Conservation (phyloP, 2,113 vertebrate genomes). For the Asarcornis scutulata region DNA sequence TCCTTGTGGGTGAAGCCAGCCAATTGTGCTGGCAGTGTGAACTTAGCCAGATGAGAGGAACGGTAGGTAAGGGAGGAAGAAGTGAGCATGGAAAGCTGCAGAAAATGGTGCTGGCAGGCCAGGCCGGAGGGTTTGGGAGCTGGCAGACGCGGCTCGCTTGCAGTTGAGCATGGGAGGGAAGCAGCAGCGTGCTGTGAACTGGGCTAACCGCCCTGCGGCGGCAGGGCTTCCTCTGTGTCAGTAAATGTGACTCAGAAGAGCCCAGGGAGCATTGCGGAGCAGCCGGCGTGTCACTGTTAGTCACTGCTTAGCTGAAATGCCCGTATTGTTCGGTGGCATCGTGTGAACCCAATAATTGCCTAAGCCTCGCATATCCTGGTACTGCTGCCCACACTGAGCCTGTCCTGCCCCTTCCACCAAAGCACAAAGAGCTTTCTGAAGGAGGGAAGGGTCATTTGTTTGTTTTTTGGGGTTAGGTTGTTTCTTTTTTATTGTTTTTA, state of each 20-base stretch:
- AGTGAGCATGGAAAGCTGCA: background rate
- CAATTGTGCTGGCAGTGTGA: background rate
- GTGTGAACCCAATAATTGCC: accelerated
- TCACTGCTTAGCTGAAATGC: background rate
- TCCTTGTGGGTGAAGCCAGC: background rate
- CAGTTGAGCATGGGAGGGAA: accelerated
- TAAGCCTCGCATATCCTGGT: accelerated
- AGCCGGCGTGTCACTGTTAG: background rate
- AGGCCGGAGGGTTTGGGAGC: background rate
- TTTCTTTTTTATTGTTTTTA: background rate
- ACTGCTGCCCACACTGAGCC: background rate
- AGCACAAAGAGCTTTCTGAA: background rate
- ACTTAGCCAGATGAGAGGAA: background rate
- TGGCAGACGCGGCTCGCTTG: accelerated
- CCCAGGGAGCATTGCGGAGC: background rate
- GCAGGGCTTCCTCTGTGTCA: background rate
- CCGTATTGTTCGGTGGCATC: accelerated
- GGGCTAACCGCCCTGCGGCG: background rate
- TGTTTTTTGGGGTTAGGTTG: background rate
- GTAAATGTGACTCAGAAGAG: background rate
- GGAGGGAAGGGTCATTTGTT: background rate
- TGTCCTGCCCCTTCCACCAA: background rate
- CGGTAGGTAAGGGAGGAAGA: background rate
- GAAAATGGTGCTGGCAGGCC: background rate
- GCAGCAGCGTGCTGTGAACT: accelerated